Base-by-base conservation (phyloP, 2,888 invertebrate species). In the Bhutanitis thaidina region DNA sequence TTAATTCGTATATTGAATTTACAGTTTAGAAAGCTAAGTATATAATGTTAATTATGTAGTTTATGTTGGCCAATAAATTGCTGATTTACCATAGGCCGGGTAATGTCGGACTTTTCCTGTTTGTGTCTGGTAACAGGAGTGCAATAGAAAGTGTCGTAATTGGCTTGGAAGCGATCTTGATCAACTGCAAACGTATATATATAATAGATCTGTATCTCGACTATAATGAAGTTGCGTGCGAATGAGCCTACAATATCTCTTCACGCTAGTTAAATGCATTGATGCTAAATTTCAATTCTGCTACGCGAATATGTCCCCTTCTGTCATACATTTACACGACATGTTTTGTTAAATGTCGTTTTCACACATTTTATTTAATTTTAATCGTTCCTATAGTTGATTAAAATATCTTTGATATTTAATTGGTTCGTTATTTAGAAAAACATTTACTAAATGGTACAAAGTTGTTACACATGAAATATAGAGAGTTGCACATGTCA, bases 141-240 rank as follows among this genome's bases (percentile, higher is more conserved):
- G 50, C 46, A 52, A 54, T 65, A 67, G 69, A 70, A 70, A 70
- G 70, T 55, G 52, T 39, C 35, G 57, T 61, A 62, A 64, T 63
- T 64, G 51, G 52, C 57, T 55, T 40, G 55, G 52, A 58, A 58
- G 47, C 56, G 60, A 68, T 67, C 60, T 62, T 58, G 62, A 69
- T 65, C 25, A 14, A 41, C 37, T 47, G 53, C 46, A 49, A 54
- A 54, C 48, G 49, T 50, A 43, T 48, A 56, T n/a, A n/a, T 55
- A 57, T 53, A 60, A 54, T 52, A 57, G 66, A 67, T 67, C 43
- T 52, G 53, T 59, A 65, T 64, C 67, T 52, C 48, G 51, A 46
- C 37, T 40, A 29, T 56, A 56, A 55, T 54, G 45, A 54, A 54
- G 61, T 77, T 72, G 80, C 79, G 71, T 76, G 78, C 61, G 65